Conservation (phyloP, 2,888 invertebrate genomes). For the Phyto melanocephala region DNA sequence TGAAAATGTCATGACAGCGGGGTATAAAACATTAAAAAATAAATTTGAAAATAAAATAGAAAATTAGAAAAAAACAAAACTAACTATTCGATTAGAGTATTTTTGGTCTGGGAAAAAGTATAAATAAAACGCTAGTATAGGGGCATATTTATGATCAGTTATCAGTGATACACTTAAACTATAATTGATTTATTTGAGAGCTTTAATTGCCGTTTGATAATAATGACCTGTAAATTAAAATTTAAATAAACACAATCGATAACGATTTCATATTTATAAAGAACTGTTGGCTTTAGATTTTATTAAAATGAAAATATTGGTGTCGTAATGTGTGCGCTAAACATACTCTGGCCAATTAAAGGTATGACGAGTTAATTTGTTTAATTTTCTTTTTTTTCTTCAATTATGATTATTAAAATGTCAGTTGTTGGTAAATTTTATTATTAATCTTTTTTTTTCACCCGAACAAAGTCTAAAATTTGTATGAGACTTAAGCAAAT, state of each 20-base stretch:
- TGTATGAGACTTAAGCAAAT: not conserved
- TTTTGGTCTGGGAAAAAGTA: not conserved
- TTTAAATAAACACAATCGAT: slow-evolving; percentile 27
- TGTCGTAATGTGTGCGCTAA: too few species aligned
- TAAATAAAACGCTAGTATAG: not conserved
- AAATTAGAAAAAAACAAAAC: not conserved
- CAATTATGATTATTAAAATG: slow-evolving; percentile 1
- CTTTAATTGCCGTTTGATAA: slow-evolving; percentile 71
- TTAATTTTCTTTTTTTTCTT: slow-evolving; percentile 5
- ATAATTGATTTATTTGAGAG: slow-evolving; percentile 75
- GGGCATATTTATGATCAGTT: slow-evolving; percentile 56
- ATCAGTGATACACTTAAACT: slow-evolving; percentile 72
- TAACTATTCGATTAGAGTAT: not conserved
- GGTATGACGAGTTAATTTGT: not conserved
- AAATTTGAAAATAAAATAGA: not conserved
- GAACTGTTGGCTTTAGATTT: too few species aligned
- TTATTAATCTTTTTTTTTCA: not conserved
- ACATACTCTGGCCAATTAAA: too few species aligned
- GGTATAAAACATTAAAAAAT: slow-evolving; percentile 8
- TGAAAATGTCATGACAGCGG: slow-evolving; percentile 44
- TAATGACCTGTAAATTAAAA: slow-evolving; percentile 74
- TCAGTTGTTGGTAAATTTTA: not conserved
- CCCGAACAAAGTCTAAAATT: not conserved
- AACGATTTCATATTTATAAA: slow-evolving; percentile 35
- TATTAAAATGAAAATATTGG: too few species aligned